Conservation (phyloP, 64 coral and sea anemone genomes). For the Montipora capricornis region DNA sequence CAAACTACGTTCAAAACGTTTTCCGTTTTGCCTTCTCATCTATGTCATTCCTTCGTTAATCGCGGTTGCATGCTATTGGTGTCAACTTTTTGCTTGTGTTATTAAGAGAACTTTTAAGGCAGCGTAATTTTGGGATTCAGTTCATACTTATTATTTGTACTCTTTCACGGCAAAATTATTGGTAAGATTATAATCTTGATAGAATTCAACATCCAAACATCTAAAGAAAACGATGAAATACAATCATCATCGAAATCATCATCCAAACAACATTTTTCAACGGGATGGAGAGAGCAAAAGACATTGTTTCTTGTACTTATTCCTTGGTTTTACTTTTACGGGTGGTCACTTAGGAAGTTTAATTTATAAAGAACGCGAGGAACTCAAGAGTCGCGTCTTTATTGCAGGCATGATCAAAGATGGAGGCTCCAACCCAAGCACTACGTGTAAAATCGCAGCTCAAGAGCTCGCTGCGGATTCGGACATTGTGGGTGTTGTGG, state of each 20-base stretch:
- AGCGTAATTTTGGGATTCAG: too few species aligned
- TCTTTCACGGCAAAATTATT: too few species aligned
- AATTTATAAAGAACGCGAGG: not conserved
- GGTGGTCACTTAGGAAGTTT: not conserved
- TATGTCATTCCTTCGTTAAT: not conserved
- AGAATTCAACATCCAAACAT: too few species aligned
- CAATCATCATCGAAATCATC: too few species aligned
- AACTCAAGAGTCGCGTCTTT: not conserved
- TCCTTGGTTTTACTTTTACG: not conserved
- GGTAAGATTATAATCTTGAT: too few species aligned
- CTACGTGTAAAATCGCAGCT: constrained; percentile 83
- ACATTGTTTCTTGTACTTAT: not conserved
- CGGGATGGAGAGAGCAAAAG: not conserved
- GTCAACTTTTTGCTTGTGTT: too few species aligned
- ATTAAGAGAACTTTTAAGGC: too few species aligned
- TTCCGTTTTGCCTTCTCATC: not conserved
- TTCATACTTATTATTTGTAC: too few species aligned
- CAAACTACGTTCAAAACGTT: not conserved
- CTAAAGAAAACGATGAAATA: too few species aligned
- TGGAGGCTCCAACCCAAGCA: constrained; percentile 72
- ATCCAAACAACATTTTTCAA: not conserved
- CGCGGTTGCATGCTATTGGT: too few species aligned
- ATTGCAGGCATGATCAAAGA: constrained; percentile 91
- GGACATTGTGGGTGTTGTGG: constrained; percentile 92
- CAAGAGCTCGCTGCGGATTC: constrained; percentile 91